These are phyloP conservation scores for Colostygia pectinataria DNA, from an alignment of 2,888 invertebrate genomes.

Conservation along the genomic window DNA sequence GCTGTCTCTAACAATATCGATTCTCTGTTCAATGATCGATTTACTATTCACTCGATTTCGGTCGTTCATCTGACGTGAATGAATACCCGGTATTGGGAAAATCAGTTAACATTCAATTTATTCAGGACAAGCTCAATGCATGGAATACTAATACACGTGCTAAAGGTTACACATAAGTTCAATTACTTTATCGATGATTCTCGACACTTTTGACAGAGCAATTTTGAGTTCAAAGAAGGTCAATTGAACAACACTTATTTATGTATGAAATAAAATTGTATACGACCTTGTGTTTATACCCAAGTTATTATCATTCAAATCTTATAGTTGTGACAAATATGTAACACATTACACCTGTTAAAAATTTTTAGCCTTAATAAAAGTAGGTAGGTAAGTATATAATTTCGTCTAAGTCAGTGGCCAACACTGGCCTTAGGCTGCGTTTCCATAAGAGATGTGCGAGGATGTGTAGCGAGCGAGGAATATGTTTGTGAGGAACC, in stretches of 20 bases:
- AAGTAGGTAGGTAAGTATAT: no score
- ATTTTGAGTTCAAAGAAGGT: slow-evolving; percentile 6
- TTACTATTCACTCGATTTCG: slow-evolving; percentile 30
- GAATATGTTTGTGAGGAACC: no score
- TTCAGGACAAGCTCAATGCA: slow-evolving; percentile 13
- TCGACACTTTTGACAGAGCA: neutral
- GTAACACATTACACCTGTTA: no score
- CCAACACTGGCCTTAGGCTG: no score
- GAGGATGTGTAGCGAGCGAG: no score
- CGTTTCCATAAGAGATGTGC: no score
- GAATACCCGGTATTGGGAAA: slow-evolving; percentile 15
- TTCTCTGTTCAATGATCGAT: slow-evolving; percentile 28
- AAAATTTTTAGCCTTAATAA: no score
- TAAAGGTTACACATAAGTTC: neutral
- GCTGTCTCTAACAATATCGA: slow-evolving; percentile 24
- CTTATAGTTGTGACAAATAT: no score
- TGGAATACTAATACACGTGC: slow-evolving; percentile 11
- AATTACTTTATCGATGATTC: slow-evolving; percentile 6
- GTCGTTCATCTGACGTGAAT: slow-evolving; percentile 24
- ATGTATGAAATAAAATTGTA: no score
- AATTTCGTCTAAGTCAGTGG: no score
- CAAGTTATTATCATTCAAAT: no score
- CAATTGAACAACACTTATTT: neutral
- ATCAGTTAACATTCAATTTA: slow-evolving; percentile 26
- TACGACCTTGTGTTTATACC: no score